These are phyloP conservation scores for Peucedramus taeniatus DNA, from an alignment of 2,113 vertebrate species.

Conservation along the genomic window DNA sequence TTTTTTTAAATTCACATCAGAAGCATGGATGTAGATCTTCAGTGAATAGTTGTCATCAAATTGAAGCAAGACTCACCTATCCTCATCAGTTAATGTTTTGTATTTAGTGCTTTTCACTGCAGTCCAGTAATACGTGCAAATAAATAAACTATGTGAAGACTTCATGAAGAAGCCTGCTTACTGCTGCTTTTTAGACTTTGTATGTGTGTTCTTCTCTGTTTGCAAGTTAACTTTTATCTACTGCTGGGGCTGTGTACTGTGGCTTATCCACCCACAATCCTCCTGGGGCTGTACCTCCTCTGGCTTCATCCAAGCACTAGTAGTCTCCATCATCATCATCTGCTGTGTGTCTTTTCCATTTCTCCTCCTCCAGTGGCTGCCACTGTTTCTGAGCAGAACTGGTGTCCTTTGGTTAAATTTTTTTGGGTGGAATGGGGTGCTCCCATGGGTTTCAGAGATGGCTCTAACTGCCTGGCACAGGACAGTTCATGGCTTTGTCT, in stretches of 20 bases:
- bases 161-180: not conserved
- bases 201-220: not conserved
- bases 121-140: not conserved
- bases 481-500: not conserved
- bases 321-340: not conserved
- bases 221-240: not conserved
- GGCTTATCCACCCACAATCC: fast-evolving
- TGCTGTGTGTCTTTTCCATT: not conserved
- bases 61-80: not conserved
- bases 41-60: not conserved
- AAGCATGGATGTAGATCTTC: not conserved
- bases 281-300: not conserved
- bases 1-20: not conserved
- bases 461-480: not conserved
- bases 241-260: fast-evolving
- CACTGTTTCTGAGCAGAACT: not conserved
- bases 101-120: not conserved
- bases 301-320: not conserved
- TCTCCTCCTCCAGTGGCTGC: not conserved
- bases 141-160: not conserved
- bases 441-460: not conserved
- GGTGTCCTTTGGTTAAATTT: not conserved
- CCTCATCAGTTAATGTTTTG: not conserved
- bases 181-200: not conserved
- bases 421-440: not conserved